These are phyloP conservation scores for Temnopleurus reevesii DNA, from an alignment of 53 echinoderm and acorn worm species.

Conservation along the genomic window DNA sequence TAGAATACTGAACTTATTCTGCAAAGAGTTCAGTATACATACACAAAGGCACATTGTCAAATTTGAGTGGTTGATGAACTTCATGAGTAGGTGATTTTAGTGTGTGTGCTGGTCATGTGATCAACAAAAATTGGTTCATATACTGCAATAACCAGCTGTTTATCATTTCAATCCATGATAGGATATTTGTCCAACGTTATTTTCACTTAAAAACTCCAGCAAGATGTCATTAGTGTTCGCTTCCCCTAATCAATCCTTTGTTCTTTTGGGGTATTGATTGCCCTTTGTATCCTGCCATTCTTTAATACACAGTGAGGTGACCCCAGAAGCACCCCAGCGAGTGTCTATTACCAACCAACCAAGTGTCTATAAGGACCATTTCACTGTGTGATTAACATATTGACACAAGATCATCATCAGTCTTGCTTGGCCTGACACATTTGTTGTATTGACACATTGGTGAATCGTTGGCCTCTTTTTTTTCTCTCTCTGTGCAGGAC, in stretches of 20 bases:
- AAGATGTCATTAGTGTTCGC: neutral
- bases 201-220: too few relatives aligned
- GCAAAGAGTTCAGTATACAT: neutral
- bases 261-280: neutral
- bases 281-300: constrained; percentile 11
- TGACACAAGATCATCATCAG: constrained; percentile 7
- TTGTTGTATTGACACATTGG: neutral
- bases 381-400: neutral
- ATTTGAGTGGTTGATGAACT: neutral
- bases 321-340: neutral
- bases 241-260: constrained; percentile 12
- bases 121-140: too few relatives aligned
- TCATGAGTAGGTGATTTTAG: too few relatives aligned
- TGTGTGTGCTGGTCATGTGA: too few relatives aligned
- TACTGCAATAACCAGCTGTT: too few relatives aligned
- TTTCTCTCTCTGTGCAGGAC: neutral
- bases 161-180: too few relatives aligned
- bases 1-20: too few relatives aligned
- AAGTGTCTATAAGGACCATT: neutral
- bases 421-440: neutral
- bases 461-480: neutral
- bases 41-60: neutral
- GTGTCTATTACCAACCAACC: too few relatives aligned
- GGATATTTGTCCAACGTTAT: too few relatives aligned
- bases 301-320: neutral